Evolutionary conservation across 2,113 vertebrate genomes (phyloP), one percentile per base, ranked within the genome.

Genomic region (Electrona antarctica): DNA sequence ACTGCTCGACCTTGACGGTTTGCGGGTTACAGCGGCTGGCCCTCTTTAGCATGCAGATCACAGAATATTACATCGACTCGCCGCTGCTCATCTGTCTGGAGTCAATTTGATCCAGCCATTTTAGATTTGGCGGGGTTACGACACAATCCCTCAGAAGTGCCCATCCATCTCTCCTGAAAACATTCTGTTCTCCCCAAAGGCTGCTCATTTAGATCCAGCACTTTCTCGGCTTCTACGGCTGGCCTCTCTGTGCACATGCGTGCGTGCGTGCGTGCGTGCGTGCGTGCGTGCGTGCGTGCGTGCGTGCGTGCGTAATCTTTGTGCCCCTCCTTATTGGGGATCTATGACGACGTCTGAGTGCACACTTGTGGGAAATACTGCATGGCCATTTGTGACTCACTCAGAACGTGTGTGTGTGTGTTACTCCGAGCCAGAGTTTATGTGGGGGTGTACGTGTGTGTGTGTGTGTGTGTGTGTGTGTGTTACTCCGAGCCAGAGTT

Each of bases 91-190:
- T 92, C 87, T 77, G 86, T 91, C 91, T 90, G 86, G 86, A 91
- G 89, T 90, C 91, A 92, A 91, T 92, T 89, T 87, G 89, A 89
- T 92, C 88, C 88, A 84, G 89, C 87, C 88, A 91, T 92, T 92
- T 92, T 90, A 91, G 89, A 88, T 88, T 89, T 88, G 81, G 87
- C 77, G 78, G 81, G 87, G 88, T 87, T 89, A 85, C 77, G 88
- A 90, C 91, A 88, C 88, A 85, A 89, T 90, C 88, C 89, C 78
- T 92, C 87, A 90, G 87, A 88, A 90, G 88, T 86, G 86, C 77
- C 87, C 89, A 90, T 92, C 89, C 89, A 84, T 92, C 89, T 92
- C 86, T 21, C 69, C 67, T 80, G 86, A 91, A 91, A 90, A 87
- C 86, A 85, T 89, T 91, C 76, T 71, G 78, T 73, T 89, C 88